These are phyloP conservation scores for Sebastes wilsoni DNA, from an alignment of 2,797 vertebrate species.

Conservation along the genomic window DNA sequence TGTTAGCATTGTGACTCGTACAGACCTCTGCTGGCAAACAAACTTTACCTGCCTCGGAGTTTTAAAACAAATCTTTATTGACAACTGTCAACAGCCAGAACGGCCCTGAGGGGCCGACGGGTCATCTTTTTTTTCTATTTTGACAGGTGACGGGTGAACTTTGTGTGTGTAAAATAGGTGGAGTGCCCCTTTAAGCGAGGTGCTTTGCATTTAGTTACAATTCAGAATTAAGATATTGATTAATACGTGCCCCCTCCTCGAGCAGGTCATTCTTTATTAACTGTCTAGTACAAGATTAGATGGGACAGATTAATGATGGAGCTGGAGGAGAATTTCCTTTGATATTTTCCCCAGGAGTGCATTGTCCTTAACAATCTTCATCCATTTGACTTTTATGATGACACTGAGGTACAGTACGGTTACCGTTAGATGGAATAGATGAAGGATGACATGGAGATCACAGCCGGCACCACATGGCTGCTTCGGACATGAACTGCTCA, in stretches of 20 bases:
- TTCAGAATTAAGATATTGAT: background rate
- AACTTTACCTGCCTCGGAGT: too few relatives aligned
- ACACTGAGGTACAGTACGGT: background rate
- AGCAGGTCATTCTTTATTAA: background rate
- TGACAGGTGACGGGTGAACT: too few relatives aligned
- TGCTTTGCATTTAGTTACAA: background rate
- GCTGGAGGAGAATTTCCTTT: background rate
- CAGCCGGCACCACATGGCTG: background rate
- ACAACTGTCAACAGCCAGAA: too few relatives aligned
- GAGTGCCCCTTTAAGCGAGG: background rate
- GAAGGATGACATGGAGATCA: background rate
- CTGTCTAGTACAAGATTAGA: background rate
- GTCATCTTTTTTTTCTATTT: too few relatives aligned
- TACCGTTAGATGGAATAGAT: background rate
- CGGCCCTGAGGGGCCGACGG: fast-evolving
- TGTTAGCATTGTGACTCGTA: too few relatives aligned
- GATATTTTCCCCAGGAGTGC: background rate
- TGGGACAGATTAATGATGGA: background rate
- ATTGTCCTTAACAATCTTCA: background rate
- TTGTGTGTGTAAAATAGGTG: background rate
- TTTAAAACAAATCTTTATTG: too few relatives aligned
- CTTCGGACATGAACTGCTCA: background rate
- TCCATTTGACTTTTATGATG: background rate
- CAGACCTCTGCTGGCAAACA: too few relatives aligned
- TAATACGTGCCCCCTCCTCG: background rate